These are phyloP conservation scores for Brachynemurus nebulosus DNA, from an alignment of 2,888 invertebrate genomes.

Conservation along the genomic window DNA sequence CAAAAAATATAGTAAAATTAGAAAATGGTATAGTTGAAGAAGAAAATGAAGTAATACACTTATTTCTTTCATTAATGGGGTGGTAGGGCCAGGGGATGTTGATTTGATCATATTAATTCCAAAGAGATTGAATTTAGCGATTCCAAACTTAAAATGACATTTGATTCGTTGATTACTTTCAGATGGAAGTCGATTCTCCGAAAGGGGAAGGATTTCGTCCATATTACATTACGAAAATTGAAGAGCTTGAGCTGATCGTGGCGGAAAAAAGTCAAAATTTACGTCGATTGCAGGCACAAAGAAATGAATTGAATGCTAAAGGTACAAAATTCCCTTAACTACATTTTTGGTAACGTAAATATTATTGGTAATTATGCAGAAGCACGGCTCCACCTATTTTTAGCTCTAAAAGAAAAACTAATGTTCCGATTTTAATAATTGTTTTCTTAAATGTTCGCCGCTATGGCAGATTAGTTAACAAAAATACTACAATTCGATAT, in stretches of 20 bases:
- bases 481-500: no score
- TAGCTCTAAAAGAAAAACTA: no score
- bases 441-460: no score
- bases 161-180: constrained; percentile 18
- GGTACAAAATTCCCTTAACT: constrained; percentile 35
- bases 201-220: constrained; percentile 86
- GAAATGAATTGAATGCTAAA: constrained; percentile 98
- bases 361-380: background rate
- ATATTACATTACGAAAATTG: constrained; percentile 96
- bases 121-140: background rate
- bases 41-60: background rate
- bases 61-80: background rate
- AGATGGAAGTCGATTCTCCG: constrained; percentile 60
- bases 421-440: no score
- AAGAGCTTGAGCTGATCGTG: constrained; percentile 88
- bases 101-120: background rate
- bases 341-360: background rate
- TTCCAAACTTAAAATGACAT: background rate
- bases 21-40: background rate
- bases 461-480: no score
- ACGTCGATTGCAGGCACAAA: constrained; percentile 90
- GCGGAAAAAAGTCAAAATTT: constrained; percentile 98
- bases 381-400: no score
- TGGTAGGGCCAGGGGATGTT: background rate
- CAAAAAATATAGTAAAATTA: background rate